These are phyloP conservation scores for Tenthredo notha DNA, from an alignment of 2,888 invertebrate genomes.

Conservation along the genomic window DNA sequence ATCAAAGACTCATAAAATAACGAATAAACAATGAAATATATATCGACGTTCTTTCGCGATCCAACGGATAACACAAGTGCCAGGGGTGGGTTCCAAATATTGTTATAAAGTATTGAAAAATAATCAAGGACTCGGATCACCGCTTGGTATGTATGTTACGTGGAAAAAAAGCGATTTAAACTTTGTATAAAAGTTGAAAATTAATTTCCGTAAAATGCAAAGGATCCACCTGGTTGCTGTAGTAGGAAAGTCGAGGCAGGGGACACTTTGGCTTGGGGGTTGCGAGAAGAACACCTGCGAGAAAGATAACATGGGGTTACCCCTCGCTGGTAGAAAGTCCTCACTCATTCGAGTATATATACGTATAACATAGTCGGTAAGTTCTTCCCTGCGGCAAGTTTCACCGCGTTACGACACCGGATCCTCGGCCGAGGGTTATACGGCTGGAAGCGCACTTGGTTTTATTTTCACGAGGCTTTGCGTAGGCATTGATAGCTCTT, in stretches of 20 bases:
- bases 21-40: background rate
- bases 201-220: constrained; percentile 24
- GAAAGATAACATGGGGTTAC: constrained; percentile 29
- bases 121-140: constrained; percentile 15
- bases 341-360: constrained; percentile 10
- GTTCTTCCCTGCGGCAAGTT: constrained; percentile 34
- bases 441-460: constrained; percentile 16
- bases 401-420: constrained; percentile 15
- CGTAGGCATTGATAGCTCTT: constrained; percentile 39
- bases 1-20: background rate
- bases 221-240: constrained; percentile 20
- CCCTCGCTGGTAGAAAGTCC: constrained; percentile 11
- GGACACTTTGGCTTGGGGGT: constrained; percentile 1
- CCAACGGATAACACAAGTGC: background rate
- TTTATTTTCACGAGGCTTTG: constrained; percentile 40
- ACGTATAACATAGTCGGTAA: background rate
- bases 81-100: background rate
- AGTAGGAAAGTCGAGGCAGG: background rate
- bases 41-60: background rate
- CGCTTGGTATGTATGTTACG: background rate
- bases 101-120: constrained; percentile 21
- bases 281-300: constrained; percentile 38
- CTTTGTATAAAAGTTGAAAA: constrained; percentile 31
- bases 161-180: constrained; percentile 35
- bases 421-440: background rate